These are phyloP conservation scores for Phortica okadai DNA, from an alignment of 2,888 invertebrate species.

Conservation along the genomic window DNA sequence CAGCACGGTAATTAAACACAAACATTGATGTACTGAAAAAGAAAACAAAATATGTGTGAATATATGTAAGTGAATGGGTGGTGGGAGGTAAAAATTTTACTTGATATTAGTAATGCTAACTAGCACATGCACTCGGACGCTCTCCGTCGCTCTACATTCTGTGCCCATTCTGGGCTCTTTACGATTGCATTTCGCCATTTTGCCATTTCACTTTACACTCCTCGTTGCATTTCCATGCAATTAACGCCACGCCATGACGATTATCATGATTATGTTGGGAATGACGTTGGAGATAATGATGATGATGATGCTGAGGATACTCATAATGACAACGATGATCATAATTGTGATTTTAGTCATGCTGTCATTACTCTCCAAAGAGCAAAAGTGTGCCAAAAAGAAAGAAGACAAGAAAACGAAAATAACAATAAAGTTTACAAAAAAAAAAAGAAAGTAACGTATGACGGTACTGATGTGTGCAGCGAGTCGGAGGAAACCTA, in stretches of 20 bases:
- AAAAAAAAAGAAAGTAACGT: background rate
- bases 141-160: background rate
- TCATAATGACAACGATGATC: conserved; percentile 2
- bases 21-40: too few species aligned
- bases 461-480: too few species aligned
- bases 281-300: background rate
- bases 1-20: too few species aligned
- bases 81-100: too few species aligned
- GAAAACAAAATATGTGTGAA: too few species aligned
- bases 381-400: background rate
- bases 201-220: background rate
- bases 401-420: background rate
- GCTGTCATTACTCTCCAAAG: background rate
- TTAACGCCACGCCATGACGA: background rate
- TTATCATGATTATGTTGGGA: background rate
- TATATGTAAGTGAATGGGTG: too few species aligned
- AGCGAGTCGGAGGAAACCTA: too few species aligned
- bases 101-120: background rate
- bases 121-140: background rate
- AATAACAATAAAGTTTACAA: background rate
- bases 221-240: background rate
- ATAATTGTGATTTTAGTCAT: background rate
- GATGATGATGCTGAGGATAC: background rate
- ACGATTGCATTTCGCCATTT: background rate
- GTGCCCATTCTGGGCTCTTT: too few species aligned